Base-by-base conservation (phyloP, 2,113 vertebrate genomes). In the Dendrocopos noguchii region DNA sequence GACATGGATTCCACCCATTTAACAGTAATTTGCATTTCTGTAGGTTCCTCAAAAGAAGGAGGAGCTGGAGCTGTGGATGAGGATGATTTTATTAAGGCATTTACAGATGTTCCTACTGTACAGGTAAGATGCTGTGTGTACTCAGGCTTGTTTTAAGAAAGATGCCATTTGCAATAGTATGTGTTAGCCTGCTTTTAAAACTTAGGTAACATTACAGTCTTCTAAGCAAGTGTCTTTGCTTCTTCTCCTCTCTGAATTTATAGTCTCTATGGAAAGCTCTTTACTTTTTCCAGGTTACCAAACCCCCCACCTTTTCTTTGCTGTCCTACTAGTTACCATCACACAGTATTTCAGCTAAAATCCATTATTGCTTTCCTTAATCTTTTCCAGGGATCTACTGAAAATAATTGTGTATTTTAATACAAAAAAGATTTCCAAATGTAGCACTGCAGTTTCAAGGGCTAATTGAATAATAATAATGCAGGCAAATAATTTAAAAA, bases 51-150 rank as follows among this genome's bases (percentile, higher is more conserved):
- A 67, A 99, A 99, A 97, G 99, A 99, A 92, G 98, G 98, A 91
- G 98, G 98, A 90, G 98, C 98, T 3, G 99, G 99, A 56, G 99
- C 94, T 39, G 95, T 99, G 77, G 99, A 99, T 97, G 99, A 99
- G 87, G 99, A 99, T 73, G 99, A 99, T 96, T 99, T 99, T 92
- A 97, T 98, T 94, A 99, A 98, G 96, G 98, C 98, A 21, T 99
- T 99, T 97, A 99, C 99, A 86, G 99, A 99, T 89, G 99, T 99
- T 84, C 99, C 99, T 90, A 93, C 98, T 96, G 98, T 99, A 91
- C 99, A 99, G 98, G 99, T 99, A 95, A 94, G 79, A 28, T 68
- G 11, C 46, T 73, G 19, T 56, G 5, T 66, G 7, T 52, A 21
- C 61, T 64, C 1, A 1, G 13, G 7, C 53, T 64, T 87, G 20